Evolutionary conservation across 2,113 vertebrate genomes (phyloP).

Genomic region (Neoarius graeffei): DNA sequence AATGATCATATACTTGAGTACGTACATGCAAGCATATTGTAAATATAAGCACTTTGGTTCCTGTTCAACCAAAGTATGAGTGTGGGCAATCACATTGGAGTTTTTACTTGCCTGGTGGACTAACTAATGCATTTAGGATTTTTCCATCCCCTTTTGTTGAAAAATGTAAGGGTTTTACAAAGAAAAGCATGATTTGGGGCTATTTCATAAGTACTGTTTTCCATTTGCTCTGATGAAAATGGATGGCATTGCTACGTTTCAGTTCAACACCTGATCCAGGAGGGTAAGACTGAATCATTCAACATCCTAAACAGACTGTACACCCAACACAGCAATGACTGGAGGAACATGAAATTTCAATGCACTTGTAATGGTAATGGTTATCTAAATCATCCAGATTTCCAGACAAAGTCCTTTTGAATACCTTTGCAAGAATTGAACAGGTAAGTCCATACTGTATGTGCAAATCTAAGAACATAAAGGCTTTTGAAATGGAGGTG

Average conservation of each 20-base stretch:
- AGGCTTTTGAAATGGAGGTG: not conserved
- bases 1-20: too few relatives aligned
- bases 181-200: not conserved
- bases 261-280: not conserved
- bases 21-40: too few relatives aligned
- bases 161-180: not conserved
- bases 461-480: not conserved
- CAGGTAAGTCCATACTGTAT: not conserved
- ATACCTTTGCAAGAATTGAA: not conserved
- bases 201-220: not conserved
- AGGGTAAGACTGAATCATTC: not conserved
- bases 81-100: not conserved
- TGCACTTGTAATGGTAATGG: not conserved
- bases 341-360: not conserved
- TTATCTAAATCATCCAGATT: not conserved
- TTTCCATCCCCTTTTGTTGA: not conserved
- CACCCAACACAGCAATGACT: not conserved
- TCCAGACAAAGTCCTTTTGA: not conserved
- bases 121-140: not conserved
- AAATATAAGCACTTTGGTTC: too few relatives aligned
- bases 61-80: too few relatives aligned
- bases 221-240: not conserved
- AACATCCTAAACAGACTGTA: not conserved
- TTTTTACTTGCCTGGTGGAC: not conserved
- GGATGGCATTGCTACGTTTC: not conserved